Evolutionary conservation across 2,797 vertebrate genomes (phyloP), one percentile per base, ranked within the genome.

Genomic region (Tangara arthus): DNA sequence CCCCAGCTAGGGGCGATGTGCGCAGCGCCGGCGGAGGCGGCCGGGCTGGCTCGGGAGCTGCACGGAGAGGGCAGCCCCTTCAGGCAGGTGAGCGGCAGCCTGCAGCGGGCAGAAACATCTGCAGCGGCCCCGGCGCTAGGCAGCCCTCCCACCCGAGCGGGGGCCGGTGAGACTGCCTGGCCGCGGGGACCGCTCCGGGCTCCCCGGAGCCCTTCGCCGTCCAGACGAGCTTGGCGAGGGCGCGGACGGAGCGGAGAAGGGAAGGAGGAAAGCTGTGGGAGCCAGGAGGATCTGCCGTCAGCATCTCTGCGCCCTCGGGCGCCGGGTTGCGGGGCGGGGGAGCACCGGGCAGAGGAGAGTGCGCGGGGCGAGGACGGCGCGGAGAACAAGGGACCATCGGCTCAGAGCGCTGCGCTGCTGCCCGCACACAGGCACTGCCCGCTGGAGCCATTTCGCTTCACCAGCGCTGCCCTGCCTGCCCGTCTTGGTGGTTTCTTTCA

Each of bases 361-460:
- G 44, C 15, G 30, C 53, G 44, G 53, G 50, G 19, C 5, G 20
- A 20, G 22, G 35, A 11, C 5, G n/a, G 53, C 15, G 18, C 12
- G 60, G 65, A 53, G 59, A 50, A 56, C 32, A 4, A 28, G 85
- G 55, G 76, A 18, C 57, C 3, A 7, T 50, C 2, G 14, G 35
- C 64, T 63, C 57, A 3, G 79, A 32, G 53, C 13, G 7, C 75
- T 73, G 57, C 6, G n/a, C 18, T 69, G 53, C 81, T 79, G 39
- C 44, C 76, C 12, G 30, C 50, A 12, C 5, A 27, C 66, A 3
- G 50, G 69, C 90, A 76, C 81, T 93, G 84, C 71, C 92, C 50
- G 13, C 2, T 7, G 64, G 59, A 89, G 92, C 92, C 94, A 93
- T 94, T 95, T 97, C 92, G 5, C 83, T 93, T 83, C 47, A 2